A percentile compares a stretch with the other conserved stretches of the same genome.
phyloP scores from a whole-genome alignment of 1,140 invertebrate genomes.

The Notospermus geniculatus region DNA sequence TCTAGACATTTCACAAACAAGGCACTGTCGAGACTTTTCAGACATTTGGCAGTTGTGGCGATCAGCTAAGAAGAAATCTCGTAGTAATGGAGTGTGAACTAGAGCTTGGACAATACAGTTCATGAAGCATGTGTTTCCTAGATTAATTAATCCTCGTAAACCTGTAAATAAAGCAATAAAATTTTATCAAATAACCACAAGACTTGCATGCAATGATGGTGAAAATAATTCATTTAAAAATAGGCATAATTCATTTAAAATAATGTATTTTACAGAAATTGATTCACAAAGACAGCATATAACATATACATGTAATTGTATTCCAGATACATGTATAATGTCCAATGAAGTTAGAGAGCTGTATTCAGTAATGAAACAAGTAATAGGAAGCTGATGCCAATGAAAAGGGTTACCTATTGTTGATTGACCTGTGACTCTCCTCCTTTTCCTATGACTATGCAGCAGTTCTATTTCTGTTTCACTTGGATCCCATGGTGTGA shows the following conservation, averaged over 20 bases:
- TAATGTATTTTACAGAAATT: no score
- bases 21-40: slow-evolving; percentile 63
- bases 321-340: no score
- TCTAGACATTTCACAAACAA: slow-evolving; percentile 83
- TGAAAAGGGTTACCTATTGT: slow-evolving; percentile 80
- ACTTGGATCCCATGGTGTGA: slow-evolving; percentile 76
- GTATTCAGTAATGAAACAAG: slow-evolving; percentile 6
- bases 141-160: slow-evolving; percentile 83
- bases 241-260: no score
- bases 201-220: no score
- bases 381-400: no score
- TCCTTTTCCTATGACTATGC: slow-evolving; percentile 71
- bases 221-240: no score
- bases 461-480: slow-evolving; percentile 69
- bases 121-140: slow-evolving; percentile 99
- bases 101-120: slow-evolving; percentile 95
- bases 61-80: slow-evolving; percentile 95
- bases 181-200: no score
- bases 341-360: not conserved
- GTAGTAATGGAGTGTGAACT: slow-evolving; percentile 88
- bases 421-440: slow-evolving; percentile 76
- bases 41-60: slow-evolving; percentile 64
- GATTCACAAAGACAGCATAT: no score
- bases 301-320: no score
- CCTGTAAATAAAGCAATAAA: slow-evolving; percentile 35